Conservation (phyloP, 2,797 vertebrate genomes). For the Sparidentex hasta region DNA sequence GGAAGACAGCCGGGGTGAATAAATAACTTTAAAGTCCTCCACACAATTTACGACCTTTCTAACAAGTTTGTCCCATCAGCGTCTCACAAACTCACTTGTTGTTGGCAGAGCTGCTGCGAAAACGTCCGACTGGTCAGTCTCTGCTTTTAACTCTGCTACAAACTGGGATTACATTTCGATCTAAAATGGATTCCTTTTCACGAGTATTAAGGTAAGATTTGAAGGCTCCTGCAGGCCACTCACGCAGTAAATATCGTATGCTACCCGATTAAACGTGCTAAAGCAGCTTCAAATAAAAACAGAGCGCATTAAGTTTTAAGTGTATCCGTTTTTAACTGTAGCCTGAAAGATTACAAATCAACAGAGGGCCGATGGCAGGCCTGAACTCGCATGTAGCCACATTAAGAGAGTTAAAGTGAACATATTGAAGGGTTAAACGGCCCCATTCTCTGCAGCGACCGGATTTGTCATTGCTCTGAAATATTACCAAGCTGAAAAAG, state of each 20-base stretch:
- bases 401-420: slow-evolving; percentile 14
- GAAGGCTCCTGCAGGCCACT: background rate
- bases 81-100: slow-evolving; percentile 18
- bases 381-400: background rate
- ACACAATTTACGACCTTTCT: slow-evolving; percentile 75
- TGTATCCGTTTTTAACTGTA: background rate
- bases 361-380: background rate
- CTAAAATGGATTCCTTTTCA: background rate
- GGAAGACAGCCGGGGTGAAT: slow-evolving; percentile 43
- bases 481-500: slow-evolving; percentile 64
- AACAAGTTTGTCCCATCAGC: slow-evolving; percentile 48
- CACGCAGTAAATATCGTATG: background rate
- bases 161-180: background rate
- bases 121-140: background rate
- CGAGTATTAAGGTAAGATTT: slow-evolving; percentile 25
- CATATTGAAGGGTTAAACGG: slow-evolving; percentile 67
- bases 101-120: slow-evolving; percentile 11
- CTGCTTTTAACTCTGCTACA: too few relatives aligned
- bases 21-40: slow-evolving; percentile 49
- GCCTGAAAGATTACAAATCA: background rate
- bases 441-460: slow-evolving; percentile 53
- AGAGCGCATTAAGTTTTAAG: background rate
- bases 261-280: background rate
- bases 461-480: slow-evolving; percentile 68
- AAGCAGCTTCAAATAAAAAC: background rate